Evolutionary conservation across 2,888 invertebrate species (phyloP), one percentile per base, ranked within the genome.

Genomic region (Thera britannica): DNA sequence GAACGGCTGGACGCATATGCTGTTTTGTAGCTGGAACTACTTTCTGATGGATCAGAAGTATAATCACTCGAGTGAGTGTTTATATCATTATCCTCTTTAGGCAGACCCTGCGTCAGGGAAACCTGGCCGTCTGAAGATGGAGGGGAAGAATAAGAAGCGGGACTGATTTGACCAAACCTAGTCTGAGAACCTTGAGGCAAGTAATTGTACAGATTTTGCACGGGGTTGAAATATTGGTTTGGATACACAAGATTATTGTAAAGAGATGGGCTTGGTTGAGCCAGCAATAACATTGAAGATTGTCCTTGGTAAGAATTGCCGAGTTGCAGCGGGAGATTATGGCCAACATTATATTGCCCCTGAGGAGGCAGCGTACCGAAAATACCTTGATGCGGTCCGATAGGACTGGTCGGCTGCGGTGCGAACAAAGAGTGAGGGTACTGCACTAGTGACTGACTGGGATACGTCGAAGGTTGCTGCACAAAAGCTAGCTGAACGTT

Each of bases 81-180:
- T 9, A 88, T 81, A 65, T 92, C 90, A 68, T 86, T 89, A 11
- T 93, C 93, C 34, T 91, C 90, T 68, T 94, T 94, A 0, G 85
- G 73, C n/a, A 83, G 65, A 67, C 75, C 83, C 68, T 89, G 89
- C 0, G 85, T 72, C 3, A 83, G 65, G 3, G 88, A 79, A 8
- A 79, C 78, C 71, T 85, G 88, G 6, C 82, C 65, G 55, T 92
- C 94, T 23, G 79, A 72, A 0, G 85, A 77, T 3, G 82, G 79
- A 38, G 84, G 79, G 2, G 85, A 75, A 2, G 81, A 75, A 64
- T 89, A 89, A 2, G 86, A 77, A 36, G 86, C 74, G 23, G 63
- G 67, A 9, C 57, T 34, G 7, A 58, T 35, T 46, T 65, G 69
- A 34, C 82, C 86, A 63, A 90, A 90, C 69, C 90, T 92, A 0